These are phyloP conservation scores for Notodonta dromedarius DNA, from an alignment of 2,888 invertebrate genomes.

Conservation along the genomic window DNA sequence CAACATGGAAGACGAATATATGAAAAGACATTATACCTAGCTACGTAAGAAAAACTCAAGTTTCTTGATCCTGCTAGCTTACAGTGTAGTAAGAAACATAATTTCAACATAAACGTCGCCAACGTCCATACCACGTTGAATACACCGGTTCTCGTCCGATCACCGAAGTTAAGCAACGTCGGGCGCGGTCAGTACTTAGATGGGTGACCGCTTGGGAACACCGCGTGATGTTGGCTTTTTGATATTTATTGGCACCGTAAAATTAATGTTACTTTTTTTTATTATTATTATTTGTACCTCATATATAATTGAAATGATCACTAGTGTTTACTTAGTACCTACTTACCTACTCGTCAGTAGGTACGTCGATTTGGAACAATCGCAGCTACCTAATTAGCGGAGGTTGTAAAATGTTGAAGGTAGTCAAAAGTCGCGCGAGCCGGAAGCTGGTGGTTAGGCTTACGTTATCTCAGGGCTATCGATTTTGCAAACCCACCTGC, in stretches of 20 bases:
- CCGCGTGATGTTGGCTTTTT: constrained; percentile 70
- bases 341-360: neutral
- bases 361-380: neutral
- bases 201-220: constrained; percentile 80
- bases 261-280: no score
- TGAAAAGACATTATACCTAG: no score
- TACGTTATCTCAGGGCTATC: constrained; percentile 76
- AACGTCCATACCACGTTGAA: constrained; percentile 76
- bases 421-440: constrained; percentile 66
- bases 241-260: constrained; percentile 3
- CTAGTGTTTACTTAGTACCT: neutral
- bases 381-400: constrained; percentile 52
- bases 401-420: constrained; percentile 61
- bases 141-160: constrained; percentile 80
- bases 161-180: constrained; percentile 81
- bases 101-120: constrained; percentile 37
- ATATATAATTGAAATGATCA: no score
- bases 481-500: constrained; percentile 56
- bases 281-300: no score
- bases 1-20: no score
- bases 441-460: constrained; percentile 72
- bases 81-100: no score
- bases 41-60: no score
- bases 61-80: no score
- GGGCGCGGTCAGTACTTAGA: constrained; percentile 80